These are phyloP conservation scores for Hypsopygia costalis DNA, from an alignment of 2,888 invertebrate genomes.

Conservation along the genomic window DNA sequence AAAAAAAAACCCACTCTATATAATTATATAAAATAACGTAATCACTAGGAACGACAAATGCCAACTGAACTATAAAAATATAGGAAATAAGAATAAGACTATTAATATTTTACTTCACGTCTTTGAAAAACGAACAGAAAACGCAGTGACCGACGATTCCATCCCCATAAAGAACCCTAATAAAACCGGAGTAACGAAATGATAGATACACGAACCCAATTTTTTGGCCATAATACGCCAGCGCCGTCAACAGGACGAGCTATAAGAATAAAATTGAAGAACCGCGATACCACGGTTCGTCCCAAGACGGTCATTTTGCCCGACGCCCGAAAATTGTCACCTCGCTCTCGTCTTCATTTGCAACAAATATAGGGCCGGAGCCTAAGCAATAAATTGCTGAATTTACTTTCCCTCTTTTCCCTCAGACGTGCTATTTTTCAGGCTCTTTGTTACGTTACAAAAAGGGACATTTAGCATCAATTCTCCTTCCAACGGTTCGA, in stretches of 20 bases:
- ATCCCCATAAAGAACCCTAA: background rate
- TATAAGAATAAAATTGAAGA: conserved; percentile 48
- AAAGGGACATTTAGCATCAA: conserved; percentile 60
- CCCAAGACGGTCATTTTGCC: conserved; percentile 62
- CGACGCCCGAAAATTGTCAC: conserved; percentile 70
- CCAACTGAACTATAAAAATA: too few species aligned
- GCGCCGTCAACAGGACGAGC: conserved; percentile 27
- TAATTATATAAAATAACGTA: too few species aligned
- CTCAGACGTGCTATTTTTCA: conserved; percentile 70
- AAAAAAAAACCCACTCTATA: too few species aligned
- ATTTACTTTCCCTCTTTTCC: conserved; percentile 63
- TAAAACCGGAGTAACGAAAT: background rate
- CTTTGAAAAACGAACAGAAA: too few species aligned
- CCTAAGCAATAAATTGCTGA: conserved; percentile 70
- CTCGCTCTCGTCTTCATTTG: conserved; percentile 73
- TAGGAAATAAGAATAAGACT: too few species aligned
- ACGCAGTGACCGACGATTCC: background rate
- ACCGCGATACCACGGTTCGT: conserved; percentile 36
- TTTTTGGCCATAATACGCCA: conserved; percentile 32
- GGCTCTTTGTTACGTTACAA: conserved; percentile 63
- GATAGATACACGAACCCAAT: conserved; percentile 18
- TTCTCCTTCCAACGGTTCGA: conserved; percentile 45
- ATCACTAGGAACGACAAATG: too few species aligned
- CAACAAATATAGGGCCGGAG: conserved; percentile 70
- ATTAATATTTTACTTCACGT: too few species aligned